Base-by-base conservation (phyloP, 2,113 vertebrate genomes). In the Catharus fuscescens region DNA sequence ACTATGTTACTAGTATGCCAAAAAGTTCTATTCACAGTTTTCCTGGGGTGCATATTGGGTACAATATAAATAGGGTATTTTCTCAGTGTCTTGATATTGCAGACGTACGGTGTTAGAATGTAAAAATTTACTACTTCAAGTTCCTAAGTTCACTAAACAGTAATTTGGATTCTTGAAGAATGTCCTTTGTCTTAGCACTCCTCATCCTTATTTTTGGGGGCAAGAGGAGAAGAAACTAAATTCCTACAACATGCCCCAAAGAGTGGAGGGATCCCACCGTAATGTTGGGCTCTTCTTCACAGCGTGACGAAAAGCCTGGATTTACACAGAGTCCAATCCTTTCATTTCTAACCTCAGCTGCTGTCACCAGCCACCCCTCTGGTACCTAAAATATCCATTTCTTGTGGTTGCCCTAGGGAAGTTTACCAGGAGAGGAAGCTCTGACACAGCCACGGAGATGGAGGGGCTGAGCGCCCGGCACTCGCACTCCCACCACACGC, bases 401-500 rank as follows among this genome's bases (percentile, higher is more conserved):
- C 17, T 94, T 80, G 74, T 52, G 3, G 31, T 52, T 7, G 5
- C 31, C 83, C 59, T 96, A 99, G 99, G 99, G 17, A 99, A 98
- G 79, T 98, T 99, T 91, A 99, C 99, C 42, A 98, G 99, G 54
- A 96, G 99, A 13, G 99, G 99, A 78, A 99, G 99, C 95, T 98
- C 99, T 1, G 99, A 99, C 66, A 98, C 98, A 16, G 98, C 99
- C 2, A 98, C 98, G 0, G 99, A 99, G 87, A 99, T 99, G 82
- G 99, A 99, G 95, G 99, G 98, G 89, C 97, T 99, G 93, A 98
- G 99, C 2, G 98, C 99, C 45, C 98, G 99, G 87, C 99, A 99
- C 94, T 99, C 99, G 0, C 99, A 99, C 64, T 99, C 99, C 2
- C 99, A 99, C 59, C 99, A 99, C 82, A 99, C 99, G 0, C 97